These are phyloP conservation scores for Lepidurus apus DNA, from an alignment of 1,140 invertebrate species.

Conservation along the genomic window DNA sequence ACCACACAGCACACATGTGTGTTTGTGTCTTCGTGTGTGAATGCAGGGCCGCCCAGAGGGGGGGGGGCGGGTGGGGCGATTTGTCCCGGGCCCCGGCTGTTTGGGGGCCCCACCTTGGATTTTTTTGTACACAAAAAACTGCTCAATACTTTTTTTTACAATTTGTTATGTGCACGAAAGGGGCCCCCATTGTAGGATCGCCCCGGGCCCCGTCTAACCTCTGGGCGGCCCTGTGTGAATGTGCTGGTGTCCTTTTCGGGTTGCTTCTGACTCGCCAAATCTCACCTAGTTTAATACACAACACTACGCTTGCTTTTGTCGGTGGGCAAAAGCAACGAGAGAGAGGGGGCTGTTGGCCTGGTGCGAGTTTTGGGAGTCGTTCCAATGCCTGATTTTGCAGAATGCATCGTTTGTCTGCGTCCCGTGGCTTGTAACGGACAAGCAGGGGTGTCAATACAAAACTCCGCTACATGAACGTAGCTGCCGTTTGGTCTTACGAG, in stretches of 20 bases:
- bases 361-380: constrained; percentile 24
- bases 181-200: too few relatives aligned
- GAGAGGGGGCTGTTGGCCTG: not conserved
- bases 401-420: constrained; percentile 33
- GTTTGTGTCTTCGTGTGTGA: not conserved
- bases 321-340: not conserved
- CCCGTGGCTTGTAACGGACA: constrained; percentile 20
- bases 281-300: not conserved
- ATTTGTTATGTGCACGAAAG: too few relatives aligned
- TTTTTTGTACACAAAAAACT: too few relatives aligned
- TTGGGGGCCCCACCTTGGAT: too few relatives aligned
- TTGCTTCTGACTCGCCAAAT: not conserved
- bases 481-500: not conserved
- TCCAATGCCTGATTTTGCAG: constrained; percentile 34
- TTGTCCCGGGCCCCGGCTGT: too few relatives aligned
- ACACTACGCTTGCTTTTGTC: not conserved
- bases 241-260: not conserved
- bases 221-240: too few relatives aligned
- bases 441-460: not conserved
- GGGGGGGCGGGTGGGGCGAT: too few relatives aligned
- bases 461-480: not conserved
- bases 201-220: too few relatives aligned
- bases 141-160: too few relatives aligned
- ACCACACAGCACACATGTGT: not conserved
- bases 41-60: too few relatives aligned